Percentiles rank a stretch among this genome's conserved stretches.
These are phyloP conservation scores for Chelonoidis abingdonii DNA, from an alignment of 2,113 vertebrate species.

Conservation along the genomic window DNA sequence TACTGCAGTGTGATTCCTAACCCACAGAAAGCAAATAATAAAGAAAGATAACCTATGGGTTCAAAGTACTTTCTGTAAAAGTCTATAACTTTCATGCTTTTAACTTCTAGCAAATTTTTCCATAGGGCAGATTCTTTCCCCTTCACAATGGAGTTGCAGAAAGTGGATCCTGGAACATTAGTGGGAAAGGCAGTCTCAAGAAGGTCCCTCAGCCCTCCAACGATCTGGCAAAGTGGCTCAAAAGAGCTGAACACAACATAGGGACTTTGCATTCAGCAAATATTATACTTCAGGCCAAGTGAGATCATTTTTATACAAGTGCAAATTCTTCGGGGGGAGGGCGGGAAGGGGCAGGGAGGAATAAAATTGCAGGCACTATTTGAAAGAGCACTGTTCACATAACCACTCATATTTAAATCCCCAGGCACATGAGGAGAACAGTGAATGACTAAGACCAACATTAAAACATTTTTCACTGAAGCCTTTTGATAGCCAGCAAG, in stretches of 20 bases:
- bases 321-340: not conserved
- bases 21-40: not conserved
- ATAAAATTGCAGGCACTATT: rapidly evolving
- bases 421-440: not conserved
- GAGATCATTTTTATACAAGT: not conserved
- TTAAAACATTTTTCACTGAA: not conserved
- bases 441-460: not conserved
- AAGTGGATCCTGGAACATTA: not conserved
- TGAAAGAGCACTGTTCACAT: not conserved
- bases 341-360: not conserved
- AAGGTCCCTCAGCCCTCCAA: not conserved
- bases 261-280: not conserved
- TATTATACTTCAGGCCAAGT: not conserved
- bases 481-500: not conserved
- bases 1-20: not conserved
- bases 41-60: not conserved
- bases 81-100: not conserved
- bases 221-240: not conserved
- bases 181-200: not conserved
- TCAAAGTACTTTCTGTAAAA: not conserved
- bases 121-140: not conserved
- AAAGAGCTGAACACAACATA: not conserved
- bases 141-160: not conserved
- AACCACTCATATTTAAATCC: not conserved
- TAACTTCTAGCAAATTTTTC: not conserved